Percentiles rank a stretch among this genome's conserved stretches.
These are phyloP conservation scores for Edolisoma coerulescens DNA, from an alignment of 2,113 vertebrate genomes.

Conservation along the genomic window DNA sequence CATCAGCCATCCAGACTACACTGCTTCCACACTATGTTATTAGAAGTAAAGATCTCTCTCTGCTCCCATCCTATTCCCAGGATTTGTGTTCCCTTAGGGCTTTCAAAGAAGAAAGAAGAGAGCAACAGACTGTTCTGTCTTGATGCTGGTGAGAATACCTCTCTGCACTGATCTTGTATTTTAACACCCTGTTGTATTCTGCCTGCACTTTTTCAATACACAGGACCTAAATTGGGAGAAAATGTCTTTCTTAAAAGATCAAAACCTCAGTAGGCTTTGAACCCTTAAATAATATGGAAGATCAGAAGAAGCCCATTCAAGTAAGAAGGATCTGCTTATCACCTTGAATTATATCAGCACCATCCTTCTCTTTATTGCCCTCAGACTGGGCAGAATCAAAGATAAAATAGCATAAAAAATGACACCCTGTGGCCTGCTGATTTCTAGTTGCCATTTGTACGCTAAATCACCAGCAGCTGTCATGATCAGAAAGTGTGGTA, in stretches of 20 bases:
- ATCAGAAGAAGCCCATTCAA: constrained; percentile 34
- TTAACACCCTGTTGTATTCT: neutral
- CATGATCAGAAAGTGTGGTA: neutral
- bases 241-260: constrained; percentile 9
- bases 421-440: neutral
- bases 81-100: neutral
- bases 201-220: neutral
- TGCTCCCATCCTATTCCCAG: neutral
- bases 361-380: constrained; percentile 7
- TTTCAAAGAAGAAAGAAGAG: neutral
- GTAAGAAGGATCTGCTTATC: constrained; percentile 32
- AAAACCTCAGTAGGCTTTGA: constrained; percentile 21
- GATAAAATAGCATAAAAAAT: constrained; percentile 21
- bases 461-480: constrained; percentile 4
- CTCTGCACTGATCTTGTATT: neutral
- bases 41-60: neutral
- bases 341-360: constrained; percentile 25
- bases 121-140: neutral
- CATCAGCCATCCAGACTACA: neutral
- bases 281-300: constrained; percentile 36
- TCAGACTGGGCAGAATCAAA: neutral
- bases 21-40: neutral
- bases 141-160: neutral
- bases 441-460: constrained; percentile 24
- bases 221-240: constrained; percentile 2